Evolutionary conservation across 2,113 vertebrate species (phyloP), one percentile per base, ranked within the genome.

Genomic region (Smithornis capensis): DNA sequence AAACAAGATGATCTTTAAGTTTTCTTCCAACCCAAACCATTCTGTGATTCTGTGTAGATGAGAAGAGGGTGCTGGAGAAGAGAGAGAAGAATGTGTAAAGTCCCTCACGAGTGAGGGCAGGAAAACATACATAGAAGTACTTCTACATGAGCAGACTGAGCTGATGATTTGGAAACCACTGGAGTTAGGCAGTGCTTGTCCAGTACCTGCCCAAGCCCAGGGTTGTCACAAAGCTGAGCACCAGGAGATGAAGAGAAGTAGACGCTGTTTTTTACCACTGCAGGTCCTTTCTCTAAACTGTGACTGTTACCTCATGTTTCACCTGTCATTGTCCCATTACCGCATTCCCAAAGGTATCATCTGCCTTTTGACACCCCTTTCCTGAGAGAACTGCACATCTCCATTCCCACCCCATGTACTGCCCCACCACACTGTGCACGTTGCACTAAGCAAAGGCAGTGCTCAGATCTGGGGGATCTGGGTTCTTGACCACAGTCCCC

Each of bases 371-470:
- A 15, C 24, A 13, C 6, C 15, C 52, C 1, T 0, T 3, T 60
- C 15, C 74, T 6, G n/a, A n/a, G 17, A 70, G 68, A 50, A 6
- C 6, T 21, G 49, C 53, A n/a, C 44, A 6, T 33, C 59, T 65
- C 14, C 38, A 1, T 12, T 14, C 60, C 4, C 35, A 31, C 2
- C 44, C 60, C 0, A 0, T 1, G 2, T 10, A 70, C 31, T 57
- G 75, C 35, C 40, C 38, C 56, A 5, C 4, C 9, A 2, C 42
- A 0, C 0, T 6, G 3, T 9, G 21, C 28, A 1, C 31, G 1
- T 3, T 22, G 37, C 45, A 4, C 35, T 6, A 2, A 47, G 59
- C 44, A n/a, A 16, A 11, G 5, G 0, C 31, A 21, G 59, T 0
- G 23, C 47, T 71, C 68, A 18, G 2, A 12, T 18, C 56, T 27